Evolutionary conservation across 1,140 invertebrate species (phyloP), one percentile per base, ranked within the genome.

Genomic region (Drosophila azteca): DNA sequence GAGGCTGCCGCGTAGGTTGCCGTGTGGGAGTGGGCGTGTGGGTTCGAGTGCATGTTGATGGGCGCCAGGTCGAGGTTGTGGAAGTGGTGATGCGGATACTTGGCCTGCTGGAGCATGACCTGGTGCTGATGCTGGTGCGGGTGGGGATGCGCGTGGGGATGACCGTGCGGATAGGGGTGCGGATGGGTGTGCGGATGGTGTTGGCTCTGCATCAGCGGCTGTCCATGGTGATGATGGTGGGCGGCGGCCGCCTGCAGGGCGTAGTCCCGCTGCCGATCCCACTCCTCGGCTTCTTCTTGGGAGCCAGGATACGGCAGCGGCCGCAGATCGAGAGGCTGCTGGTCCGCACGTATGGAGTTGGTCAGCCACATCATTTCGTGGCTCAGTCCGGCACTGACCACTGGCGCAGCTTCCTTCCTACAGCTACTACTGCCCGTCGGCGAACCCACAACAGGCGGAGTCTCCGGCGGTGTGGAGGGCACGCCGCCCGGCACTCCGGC

Each of bases 321-420:
- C 65, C 96, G 93, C 73, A 98, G 93, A 80, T 98, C 97, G 13
- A 98, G 91, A 0, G 96, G 96, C 81, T 96, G 93, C 2, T 95
- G 95, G 70, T 97, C 96, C 44, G 94, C 93, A 20, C 95, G 93
- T 79, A 96, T 93, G 3, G 93, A 92, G 67, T 94, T 95, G 4
- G 95, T 95, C 41, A 96, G 90, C 95, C 95, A 97, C 77, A 95
- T 93, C 92, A 96, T 95, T 69, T 95, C 95, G 53, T 95, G 95
- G 62, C 93, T 92, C 7, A 94, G 69, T 9, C 90, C 82, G 26
- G 80, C 64, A 90, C 62, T 94, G 0, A 93, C 57, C 9, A 76
- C 94, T 0, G 95, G 95, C 5, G 96, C 95, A 6, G 46, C 69
- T 46, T 51, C n/a, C 94, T 78, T 74, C 41, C 80, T 70, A 70